phyloP scores from a whole-genome alignment of 2,113 vertebrate genomes.

The Anoura caudifer region DNA sequence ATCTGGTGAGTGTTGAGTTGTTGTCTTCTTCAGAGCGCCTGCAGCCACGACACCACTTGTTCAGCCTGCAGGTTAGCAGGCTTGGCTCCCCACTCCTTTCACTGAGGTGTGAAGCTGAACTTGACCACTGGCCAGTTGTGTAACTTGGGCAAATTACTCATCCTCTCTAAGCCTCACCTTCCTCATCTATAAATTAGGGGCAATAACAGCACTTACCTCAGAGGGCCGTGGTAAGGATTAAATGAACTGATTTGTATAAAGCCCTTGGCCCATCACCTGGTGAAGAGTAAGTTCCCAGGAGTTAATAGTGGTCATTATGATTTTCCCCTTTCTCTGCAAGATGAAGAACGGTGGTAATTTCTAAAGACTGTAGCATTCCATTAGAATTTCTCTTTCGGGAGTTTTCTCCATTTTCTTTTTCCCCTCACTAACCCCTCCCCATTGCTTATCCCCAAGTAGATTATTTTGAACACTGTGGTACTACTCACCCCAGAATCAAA shows the following conservation, averaged over 20 bases:
- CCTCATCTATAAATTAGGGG: background rate
- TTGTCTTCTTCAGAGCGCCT: background rate
- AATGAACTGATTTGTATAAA: background rate
- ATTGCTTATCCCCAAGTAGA: background rate
- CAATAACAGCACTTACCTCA: background rate
- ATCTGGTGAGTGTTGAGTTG: background rate
- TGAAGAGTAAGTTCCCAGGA: background rate
- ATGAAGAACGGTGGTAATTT: background rate
- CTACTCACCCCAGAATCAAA: background rate
- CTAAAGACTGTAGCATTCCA: background rate
- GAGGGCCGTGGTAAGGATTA: background rate
- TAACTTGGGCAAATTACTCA: background rate
- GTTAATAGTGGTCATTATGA: background rate
- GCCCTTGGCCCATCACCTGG: background rate
- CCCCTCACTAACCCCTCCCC: background rate
- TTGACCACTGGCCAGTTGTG: background rate
- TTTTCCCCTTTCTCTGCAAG: background rate
- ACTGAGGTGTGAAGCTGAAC: background rate
- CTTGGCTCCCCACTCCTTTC: background rate
- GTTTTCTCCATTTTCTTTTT: background rate
- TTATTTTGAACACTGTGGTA: background rate
- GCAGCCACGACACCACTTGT: background rate
- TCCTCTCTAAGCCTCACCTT: background rate
- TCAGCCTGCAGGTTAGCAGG: background rate
- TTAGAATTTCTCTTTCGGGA: background rate